phyloP scores from a whole-genome alignment of 2,888 invertebrate genomes.

The Acleris holmiana region DNA sequence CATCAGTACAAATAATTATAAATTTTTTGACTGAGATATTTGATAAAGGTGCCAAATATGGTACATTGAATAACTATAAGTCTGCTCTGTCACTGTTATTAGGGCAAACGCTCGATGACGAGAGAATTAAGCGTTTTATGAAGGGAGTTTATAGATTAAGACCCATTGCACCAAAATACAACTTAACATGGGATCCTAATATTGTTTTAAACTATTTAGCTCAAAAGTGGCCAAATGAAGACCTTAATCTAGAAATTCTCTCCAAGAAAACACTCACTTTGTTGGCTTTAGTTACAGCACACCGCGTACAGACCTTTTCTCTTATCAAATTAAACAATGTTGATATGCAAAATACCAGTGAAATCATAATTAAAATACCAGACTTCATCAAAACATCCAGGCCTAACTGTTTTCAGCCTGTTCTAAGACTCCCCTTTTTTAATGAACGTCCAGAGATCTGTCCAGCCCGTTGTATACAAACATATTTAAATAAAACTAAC shows the following conservation, averaged over 20 bases:
- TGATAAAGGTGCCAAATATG: slow-evolving; percentile 22
- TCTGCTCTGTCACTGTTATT: too few species aligned
- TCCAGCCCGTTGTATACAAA: too few species aligned
- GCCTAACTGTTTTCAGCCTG: too few species aligned
- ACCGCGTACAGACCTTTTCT: too few species aligned
- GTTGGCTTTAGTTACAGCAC: slow-evolving; percentile 12
- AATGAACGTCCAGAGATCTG: too few species aligned
- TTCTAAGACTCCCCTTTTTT: too few species aligned
- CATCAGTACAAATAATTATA: slow-evolving; percentile 15
- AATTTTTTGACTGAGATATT: slow-evolving; percentile 19
- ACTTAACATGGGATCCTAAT: slow-evolving; percentile 22
- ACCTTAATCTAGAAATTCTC: slow-evolving; percentile 15
- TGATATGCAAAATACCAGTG: background rate
- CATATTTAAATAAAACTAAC: too few species aligned
- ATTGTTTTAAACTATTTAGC: slow-evolving; percentile 14
- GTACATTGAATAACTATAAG: background rate
- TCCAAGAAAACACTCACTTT: slow-evolving; percentile 21
- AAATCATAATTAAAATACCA: slow-evolving; percentile 29
- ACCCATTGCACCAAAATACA: slow-evolving; percentile 21
- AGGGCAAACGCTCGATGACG: too few species aligned
- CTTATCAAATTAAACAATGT: slow-evolving; percentile 21
- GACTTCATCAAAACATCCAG: slow-evolving; percentile 32
- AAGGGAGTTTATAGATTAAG: slow-evolving; percentile 18
- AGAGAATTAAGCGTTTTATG: too few species aligned
- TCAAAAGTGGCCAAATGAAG: slow-evolving; percentile 7